These are phyloP conservation scores for Bradypodion ventrale DNA, from an alignment of 2,797 vertebrate species.

Conservation along the genomic window DNA sequence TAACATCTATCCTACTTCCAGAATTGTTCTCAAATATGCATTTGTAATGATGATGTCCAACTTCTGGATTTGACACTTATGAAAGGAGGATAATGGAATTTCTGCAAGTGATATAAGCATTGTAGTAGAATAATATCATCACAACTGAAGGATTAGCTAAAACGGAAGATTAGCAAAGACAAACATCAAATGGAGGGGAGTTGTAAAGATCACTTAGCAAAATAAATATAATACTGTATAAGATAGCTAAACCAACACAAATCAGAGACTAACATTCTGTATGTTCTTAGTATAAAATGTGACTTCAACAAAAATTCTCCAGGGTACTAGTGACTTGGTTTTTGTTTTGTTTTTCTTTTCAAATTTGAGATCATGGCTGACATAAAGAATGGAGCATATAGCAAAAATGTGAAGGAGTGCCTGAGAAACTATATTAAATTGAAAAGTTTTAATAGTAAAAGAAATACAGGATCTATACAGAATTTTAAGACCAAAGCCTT, in stretches of 20 bases:
- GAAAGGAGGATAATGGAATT: no score
- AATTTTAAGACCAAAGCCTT: conserved; percentile 48
- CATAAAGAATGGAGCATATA: conserved; percentile 1
- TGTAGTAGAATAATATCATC: no score
- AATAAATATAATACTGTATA: conserved; percentile 33
- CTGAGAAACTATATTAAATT: background rate
- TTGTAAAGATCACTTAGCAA: conserved; percentile 34
- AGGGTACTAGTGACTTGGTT: background rate
- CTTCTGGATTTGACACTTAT: no score
- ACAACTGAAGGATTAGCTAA: background rate
- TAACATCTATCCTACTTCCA: no score
- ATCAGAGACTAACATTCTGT: conserved; percentile 34
- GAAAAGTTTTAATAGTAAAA: background rate
- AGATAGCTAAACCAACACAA: conserved; percentile 34
- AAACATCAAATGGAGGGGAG: background rate
- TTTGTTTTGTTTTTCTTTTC: no score
- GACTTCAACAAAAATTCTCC: background rate
- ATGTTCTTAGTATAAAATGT: background rate
- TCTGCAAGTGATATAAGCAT: no score
- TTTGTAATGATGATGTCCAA: no score
- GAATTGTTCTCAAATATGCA: no score
- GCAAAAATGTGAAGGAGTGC: background rate
- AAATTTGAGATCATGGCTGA: background rate
- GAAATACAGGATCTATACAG: background rate
- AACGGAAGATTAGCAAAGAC: conserved; percentile 37